These are phyloP conservation scores for Girardinichthys multiradiatus DNA, from an alignment of 2,113 vertebrate genomes.

Conservation along the genomic window DNA sequence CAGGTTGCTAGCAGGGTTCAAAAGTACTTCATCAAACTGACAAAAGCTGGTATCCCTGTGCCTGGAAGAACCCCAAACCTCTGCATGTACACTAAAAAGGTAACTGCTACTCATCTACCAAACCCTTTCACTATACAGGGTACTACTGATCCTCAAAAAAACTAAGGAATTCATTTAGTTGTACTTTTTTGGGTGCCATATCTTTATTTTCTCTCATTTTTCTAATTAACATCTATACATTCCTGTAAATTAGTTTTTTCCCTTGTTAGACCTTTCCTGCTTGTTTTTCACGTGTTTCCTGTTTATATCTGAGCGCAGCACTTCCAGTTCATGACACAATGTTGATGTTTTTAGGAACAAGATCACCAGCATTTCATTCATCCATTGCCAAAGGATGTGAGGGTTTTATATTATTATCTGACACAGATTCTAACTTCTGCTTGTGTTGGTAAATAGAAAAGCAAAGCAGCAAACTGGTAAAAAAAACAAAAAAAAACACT, in stretches of 20 bases:
- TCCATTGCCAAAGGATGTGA: background rate
- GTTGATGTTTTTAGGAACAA: background rate
- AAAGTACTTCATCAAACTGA: conserved; percentile 99
- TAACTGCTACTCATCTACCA: conserved; percentile 52
- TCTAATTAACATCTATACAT: background rate
- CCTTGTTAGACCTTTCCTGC: too few relatives aligned
- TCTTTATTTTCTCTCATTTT: background rate
- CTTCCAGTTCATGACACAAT: background rate
- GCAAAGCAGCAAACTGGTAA: background rate
- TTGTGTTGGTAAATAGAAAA: background rate
- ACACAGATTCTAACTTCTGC: too few relatives aligned
- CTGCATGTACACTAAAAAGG: conserved; percentile 99
- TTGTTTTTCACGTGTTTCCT: background rate
- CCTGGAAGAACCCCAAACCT: conserved; percentile 97
- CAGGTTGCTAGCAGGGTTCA: conserved; percentile 98
- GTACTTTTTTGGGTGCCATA: background rate
- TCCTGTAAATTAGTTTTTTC: background rate
- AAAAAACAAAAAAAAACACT: background rate
- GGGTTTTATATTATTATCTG: background rate
- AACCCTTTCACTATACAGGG: background rate
- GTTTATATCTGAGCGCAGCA: background rate
- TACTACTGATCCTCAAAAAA: background rate
- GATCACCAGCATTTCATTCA: background rate
- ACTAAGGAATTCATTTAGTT: background rate
- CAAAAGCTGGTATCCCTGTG: conserved; percentile 98